These are phyloP conservation scores for Apodemia zela DNA, from an alignment of 2,888 invertebrate genomes.

Conservation along the genomic window DNA sequence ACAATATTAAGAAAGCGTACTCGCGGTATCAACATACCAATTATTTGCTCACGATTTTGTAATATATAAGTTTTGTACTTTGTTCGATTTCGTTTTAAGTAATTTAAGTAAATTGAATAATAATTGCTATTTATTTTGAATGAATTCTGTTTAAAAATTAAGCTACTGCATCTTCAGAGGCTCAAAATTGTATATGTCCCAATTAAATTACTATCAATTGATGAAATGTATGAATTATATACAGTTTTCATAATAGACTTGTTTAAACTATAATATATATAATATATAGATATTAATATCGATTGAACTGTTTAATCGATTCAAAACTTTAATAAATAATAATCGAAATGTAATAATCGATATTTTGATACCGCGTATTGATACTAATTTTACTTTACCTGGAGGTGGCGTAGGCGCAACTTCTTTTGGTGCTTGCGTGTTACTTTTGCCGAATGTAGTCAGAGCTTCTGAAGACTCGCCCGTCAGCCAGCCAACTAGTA, in stretches of 20 bases:
- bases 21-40: not conserved
- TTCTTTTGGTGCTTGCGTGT: slow-evolving; percentile 78
- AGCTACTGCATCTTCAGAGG: too few species aligned
- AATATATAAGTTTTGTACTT: too few species aligned
- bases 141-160: too few species aligned
- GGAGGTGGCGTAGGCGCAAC: slow-evolving; percentile 79
- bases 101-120: too few species aligned
- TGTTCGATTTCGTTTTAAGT: not conserved
- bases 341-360: too few species aligned
- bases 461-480: slow-evolving; percentile 81
- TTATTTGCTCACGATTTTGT: not conserved
- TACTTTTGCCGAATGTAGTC: slow-evolving; percentile 85
- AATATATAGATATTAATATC: too few species aligned
- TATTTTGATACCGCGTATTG: not conserved
- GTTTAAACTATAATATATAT: too few species aligned
- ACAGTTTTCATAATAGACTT: too few species aligned
- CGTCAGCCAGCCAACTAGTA: slow-evolving; percentile 63
- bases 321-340: not conserved
- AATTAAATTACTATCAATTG: too few species aligned
- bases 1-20: not conserved
- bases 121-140: too few species aligned
- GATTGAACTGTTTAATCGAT: not conserved
- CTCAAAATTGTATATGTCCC: too few species aligned
- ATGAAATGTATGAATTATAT: too few species aligned
- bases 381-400: slow-evolving; percentile 61